Conservation (phyloP, 2,888 invertebrate species). For the Drosophila peninsularis region DNA sequence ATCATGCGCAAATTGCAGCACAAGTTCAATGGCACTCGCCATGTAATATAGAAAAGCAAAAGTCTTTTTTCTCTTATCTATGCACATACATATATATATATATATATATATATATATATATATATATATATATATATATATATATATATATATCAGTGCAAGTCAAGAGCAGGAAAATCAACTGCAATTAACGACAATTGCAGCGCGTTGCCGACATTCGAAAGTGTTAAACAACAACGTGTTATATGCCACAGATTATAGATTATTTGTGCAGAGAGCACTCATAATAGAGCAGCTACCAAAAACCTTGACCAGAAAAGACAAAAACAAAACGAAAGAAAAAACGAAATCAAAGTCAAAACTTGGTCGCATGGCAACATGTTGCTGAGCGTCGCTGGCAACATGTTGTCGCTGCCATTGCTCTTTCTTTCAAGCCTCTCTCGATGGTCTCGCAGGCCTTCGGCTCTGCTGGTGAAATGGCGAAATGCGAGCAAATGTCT, state of each 20-base stretch:
- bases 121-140: neutral
- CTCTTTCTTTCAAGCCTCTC: conserved; percentile 9
- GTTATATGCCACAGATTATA: conserved; percentile 71
- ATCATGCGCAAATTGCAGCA: conserved; percentile 56
- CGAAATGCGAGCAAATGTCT: conserved; percentile 60
- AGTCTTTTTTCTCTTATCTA: conserved; percentile 47
- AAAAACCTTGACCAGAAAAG: conserved; percentile 74
- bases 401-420: conserved; percentile 38
- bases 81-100: neutral
- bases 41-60: conserved; percentile 75
- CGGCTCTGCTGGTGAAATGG: conserved; percentile 57
- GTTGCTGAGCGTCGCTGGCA: conserved; percentile 41
- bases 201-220: conserved; percentile 57
- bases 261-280: conserved; percentile 63
- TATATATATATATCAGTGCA: conserved; percentile 43
- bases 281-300: conserved; percentile 29
- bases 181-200: conserved; percentile 79
- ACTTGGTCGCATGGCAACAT: conserved; percentile 46
- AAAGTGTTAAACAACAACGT: conserved; percentile 70
- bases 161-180: conserved; percentile 68
- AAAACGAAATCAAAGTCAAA: conserved; percentile 28
- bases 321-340: conserved; percentile 11
- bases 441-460: neutral
- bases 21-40: conserved; percentile 82
- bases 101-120: conserved; percentile 37